Evolutionary conservation across 2,888 invertebrate species (phyloP), one percentile per base, ranked within the genome.

Genomic region (Pristionchus japonicus): DNA sequence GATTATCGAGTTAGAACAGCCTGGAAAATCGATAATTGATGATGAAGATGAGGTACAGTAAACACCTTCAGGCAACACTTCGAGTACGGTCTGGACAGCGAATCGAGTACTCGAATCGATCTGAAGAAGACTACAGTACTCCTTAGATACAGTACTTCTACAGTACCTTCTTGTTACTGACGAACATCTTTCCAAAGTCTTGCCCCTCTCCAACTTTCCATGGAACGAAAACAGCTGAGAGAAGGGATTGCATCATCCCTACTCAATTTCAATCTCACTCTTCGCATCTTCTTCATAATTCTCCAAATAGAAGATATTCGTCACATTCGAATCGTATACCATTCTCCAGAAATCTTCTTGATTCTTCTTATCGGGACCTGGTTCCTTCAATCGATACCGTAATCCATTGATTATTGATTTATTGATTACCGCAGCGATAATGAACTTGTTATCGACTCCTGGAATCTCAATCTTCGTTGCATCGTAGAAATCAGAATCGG

Each of bases 1-100:
- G 43, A 85, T 85, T 34, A 85, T 85, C 61, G 85, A 85, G 27
- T 85, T 85, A 15, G 85, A 85, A 43, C 85, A 85, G 20, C 85
- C 85, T 85, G 64, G 31, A 64, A 47, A 52, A 52, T 83, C 52
- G 20, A 52, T 83, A 23, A 83, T 17, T 83, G 17, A 52, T 20
- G 1, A 20, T 0, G 23, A 83, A 23, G 2, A 34, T 34, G 43
- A 23, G 7, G 7, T 1, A 52, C 9, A 34, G 4, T 52, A 2
- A 0, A 17, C 6, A 85, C 85, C 85, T 40, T 85, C 85, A 20
- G 85, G 85, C 47, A 85, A 43, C 40, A 85, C 85, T 49, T 85
- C 85, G 27, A 85, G 64, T 27, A 85, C 64, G 20, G 85, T 49
- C 31, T 85, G 85, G 4, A 64, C 61, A 43, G 61, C 85, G 61